These are phyloP conservation scores for Chymomyza procnemis DNA, from an alignment of 2,888 invertebrate species.

Conservation along the genomic window DNA sequence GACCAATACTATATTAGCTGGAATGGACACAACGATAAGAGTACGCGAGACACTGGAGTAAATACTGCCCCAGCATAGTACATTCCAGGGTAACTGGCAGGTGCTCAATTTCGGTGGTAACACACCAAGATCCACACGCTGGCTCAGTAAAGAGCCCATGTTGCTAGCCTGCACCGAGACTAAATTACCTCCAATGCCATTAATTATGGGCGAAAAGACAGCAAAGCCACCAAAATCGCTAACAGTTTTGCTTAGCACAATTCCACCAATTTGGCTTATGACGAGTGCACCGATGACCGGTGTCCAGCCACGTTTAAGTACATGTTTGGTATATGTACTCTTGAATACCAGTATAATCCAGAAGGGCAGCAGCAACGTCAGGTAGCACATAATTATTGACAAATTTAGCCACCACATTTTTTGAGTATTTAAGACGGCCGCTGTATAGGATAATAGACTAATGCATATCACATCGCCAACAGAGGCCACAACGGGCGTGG, in stretches of 20 bases:
- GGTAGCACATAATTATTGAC: constrained; percentile 17
- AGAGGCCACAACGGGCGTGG: constrained; percentile 47
- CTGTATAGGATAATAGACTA: constrained; percentile 35
- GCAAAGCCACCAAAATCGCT: constrained; percentile 27
- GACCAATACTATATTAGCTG: constrained; percentile 20
- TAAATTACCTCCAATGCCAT: constrained; percentile 29
- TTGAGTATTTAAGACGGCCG: constrained; percentile 24
- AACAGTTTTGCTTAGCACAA: constrained; percentile 24
- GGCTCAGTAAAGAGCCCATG: constrained; percentile 35
- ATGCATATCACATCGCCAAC: constrained; percentile 45
- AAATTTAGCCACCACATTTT: constrained; percentile 13
- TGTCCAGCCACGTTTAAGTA: constrained; percentile 33
- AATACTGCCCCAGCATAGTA: constrained; percentile 24
- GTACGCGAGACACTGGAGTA: constrained; percentile 38
- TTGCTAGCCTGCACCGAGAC: constrained; percentile 28
- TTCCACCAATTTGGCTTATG: constrained; percentile 33
- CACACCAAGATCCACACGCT: constrained; percentile 13
- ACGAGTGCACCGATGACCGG: constrained; percentile 34
- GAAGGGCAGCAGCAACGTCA: constrained; percentile 28
- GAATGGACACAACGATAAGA: constrained; percentile 34
- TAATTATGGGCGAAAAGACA: constrained; percentile 33
- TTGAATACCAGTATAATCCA: constrained; percentile 23
- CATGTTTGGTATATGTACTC: constrained; percentile 24
- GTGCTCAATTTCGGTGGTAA: constrained; percentile 26
- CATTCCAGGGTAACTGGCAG: constrained; percentile 24